Evolutionary conservation across 2,888 invertebrate species (phyloP).

Genomic region (Chelonus formosanus): DNA sequence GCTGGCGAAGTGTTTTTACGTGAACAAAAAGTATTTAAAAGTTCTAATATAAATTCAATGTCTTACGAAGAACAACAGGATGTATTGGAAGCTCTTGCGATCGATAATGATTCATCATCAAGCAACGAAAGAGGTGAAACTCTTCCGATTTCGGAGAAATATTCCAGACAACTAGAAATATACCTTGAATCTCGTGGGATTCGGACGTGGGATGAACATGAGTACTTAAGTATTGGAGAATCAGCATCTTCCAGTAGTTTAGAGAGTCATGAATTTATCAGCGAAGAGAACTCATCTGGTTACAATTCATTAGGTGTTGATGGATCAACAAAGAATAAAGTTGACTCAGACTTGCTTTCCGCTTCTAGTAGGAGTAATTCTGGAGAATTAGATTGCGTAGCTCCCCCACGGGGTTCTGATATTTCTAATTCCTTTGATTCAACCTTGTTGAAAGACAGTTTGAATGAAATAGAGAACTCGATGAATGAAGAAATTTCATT

Average conservation of each 20-base stretch:
- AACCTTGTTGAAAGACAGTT: background rate
- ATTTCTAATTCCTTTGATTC: constrained; percentile 7
- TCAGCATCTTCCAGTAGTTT: constrained; percentile 30
- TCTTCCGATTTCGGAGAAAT: background rate
- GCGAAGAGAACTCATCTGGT: constrained; percentile 29
- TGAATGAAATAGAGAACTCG: constrained; percentile 15
- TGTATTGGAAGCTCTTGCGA: constrained; percentile 4
- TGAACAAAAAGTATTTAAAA: constrained; percentile 12
- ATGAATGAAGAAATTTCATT: background rate
- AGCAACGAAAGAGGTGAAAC: background rate
- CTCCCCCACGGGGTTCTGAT: background rate
- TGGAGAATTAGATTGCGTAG: constrained; percentile 16
- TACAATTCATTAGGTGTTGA: constrained; percentile 32
- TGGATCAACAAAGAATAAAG: constrained; percentile 21
- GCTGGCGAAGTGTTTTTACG: constrained; percentile 15
- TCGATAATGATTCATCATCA: background rate
- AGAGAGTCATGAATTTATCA: constrained; percentile 27
- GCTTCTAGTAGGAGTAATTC: constrained; percentile 22
- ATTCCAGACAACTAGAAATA: constrained; percentile 24
- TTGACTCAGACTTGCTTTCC: constrained; percentile 21
- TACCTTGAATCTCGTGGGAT: constrained; percentile 27
- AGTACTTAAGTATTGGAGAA: constrained; percentile 29
- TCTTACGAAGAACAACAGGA: background rate
- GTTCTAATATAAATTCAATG: constrained; percentile 4
- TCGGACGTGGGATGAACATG: constrained; percentile 30